Evolutionary conservation across 2,888 invertebrate species (phyloP).

Genomic region (Cosmia trapezina): DNA sequence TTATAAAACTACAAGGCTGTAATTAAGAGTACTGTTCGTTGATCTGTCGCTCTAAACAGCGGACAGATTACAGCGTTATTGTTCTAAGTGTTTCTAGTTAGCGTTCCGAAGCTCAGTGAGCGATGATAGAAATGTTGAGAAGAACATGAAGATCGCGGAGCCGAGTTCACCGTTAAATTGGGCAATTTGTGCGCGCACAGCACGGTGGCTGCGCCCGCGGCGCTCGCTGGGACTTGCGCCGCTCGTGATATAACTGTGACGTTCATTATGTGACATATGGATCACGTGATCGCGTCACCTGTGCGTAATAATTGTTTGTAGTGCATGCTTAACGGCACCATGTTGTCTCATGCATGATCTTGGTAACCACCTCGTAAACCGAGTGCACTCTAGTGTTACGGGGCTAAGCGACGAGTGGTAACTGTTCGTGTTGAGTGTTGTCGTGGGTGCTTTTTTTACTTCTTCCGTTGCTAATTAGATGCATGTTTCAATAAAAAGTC

Average conservation of each 20-base stretch:
- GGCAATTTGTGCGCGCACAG: conserved; percentile 83
- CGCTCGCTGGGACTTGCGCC: conserved; percentile 68
- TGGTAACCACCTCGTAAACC: conserved; percentile 39
- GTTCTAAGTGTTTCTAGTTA: conserved; percentile 63
- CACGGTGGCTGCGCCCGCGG: conserved; percentile 81
- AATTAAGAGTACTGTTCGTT: conserved; percentile 58
- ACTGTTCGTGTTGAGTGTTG: conserved; percentile 43
- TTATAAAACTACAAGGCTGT: conserved; percentile 30
- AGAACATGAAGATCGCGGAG: conserved; percentile 60
- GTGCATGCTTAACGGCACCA: conserved; percentile 61
- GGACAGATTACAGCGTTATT: conserved; percentile 56
- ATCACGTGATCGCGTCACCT: conserved; percentile 77
- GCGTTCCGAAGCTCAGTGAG: conserved; percentile 55
- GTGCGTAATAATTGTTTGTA: conserved; percentile 73
- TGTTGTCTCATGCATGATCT: conserved; percentile 65
- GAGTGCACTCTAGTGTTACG: conserved; percentile 54
- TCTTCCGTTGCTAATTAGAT: conserved; percentile 31
- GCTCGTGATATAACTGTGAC: conserved; percentile 84
- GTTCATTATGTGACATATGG: conserved; percentile 85
- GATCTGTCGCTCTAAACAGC: conserved; percentile 44
- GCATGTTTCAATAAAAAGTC: conserved; percentile 1
- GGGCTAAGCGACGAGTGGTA: conserved; percentile 46
- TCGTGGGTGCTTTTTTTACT: conserved; percentile 36
- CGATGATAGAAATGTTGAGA: conserved; percentile 64
- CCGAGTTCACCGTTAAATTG: conserved; percentile 87